These are phyloP conservation scores for Vanessa atalanta DNA, from an alignment of 1,140 invertebrate genomes.

Conservation along the genomic window DNA sequence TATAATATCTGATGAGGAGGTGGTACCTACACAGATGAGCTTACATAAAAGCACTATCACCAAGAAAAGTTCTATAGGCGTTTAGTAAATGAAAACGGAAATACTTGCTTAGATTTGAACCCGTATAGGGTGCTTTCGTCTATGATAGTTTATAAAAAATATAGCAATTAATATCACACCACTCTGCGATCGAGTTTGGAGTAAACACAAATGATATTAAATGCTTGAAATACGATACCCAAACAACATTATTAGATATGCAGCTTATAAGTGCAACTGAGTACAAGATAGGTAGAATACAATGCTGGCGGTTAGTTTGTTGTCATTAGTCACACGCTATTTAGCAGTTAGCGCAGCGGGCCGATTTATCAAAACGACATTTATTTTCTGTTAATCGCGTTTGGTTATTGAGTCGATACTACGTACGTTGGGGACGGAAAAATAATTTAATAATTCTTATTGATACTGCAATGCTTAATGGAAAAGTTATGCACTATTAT, in stretches of 20 bases:
- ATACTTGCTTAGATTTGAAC: no score
- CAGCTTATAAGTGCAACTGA: constrained; percentile 35
- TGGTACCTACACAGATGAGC: no score
- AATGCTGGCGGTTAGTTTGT: constrained; percentile 3
- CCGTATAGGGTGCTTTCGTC: no score
- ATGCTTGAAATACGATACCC: background rate
- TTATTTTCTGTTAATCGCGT: constrained; percentile 75
- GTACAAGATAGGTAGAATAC: constrained; percentile 31
- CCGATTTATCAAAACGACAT: constrained; percentile 74
- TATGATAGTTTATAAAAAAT: no score
- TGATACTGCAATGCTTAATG: constrained; percentile 8
- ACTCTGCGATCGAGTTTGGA: no score
- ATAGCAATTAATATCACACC: no score
- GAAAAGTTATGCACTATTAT: background rate
- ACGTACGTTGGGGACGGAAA: constrained; percentile 22
- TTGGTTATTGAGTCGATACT: constrained; percentile 60
- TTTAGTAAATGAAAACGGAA: no score
- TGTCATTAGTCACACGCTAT: constrained; percentile 75
- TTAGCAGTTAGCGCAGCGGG: constrained; percentile 67
- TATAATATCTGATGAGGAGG: no score
- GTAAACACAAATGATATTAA: background rate
- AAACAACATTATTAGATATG: constrained; percentile 22
- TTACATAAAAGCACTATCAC: no score
- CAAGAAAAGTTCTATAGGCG: no score
- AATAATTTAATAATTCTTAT: constrained; percentile 33